Conservation (phyloP, 2,113 vertebrate genomes). For the Panthera uncia region DNA sequence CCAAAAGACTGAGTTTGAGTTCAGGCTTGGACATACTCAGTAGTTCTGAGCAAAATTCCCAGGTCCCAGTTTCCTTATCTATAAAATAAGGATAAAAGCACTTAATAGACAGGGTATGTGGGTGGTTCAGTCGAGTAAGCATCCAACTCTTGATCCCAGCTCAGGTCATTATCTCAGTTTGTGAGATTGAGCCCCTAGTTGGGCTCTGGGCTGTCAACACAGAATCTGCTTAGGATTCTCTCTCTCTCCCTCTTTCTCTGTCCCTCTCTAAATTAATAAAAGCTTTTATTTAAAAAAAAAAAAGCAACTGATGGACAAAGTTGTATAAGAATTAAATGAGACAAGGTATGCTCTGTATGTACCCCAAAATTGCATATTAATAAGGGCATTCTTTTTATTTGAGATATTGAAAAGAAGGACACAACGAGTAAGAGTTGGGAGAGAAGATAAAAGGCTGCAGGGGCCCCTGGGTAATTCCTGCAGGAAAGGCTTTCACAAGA, state of each 20-base stretch:
- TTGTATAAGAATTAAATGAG: background rate
- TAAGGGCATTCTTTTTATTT: background rate
- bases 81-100: constrained; percentile 5
- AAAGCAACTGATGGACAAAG: background rate
- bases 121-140: no score
- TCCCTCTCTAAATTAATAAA: no score
- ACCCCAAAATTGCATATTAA: background rate
- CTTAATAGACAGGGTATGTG: background rate
- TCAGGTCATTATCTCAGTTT: no score
- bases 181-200: no score
- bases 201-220: no score
- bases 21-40: background rate
- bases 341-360: background rate
- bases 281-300: background rate
- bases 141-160: no score
- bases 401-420: background rate
- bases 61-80: background rate
- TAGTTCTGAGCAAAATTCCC: background rate
- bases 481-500: background rate
- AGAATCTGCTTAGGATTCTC: no score
- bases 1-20: background rate
- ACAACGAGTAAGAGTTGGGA: background rate
- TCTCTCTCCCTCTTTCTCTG: no score
- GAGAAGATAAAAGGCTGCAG: background rate
- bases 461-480: fast-evolving